Conservation (phyloP, 1,140 invertebrate species). For the Solenopsis fugax region DNA sequence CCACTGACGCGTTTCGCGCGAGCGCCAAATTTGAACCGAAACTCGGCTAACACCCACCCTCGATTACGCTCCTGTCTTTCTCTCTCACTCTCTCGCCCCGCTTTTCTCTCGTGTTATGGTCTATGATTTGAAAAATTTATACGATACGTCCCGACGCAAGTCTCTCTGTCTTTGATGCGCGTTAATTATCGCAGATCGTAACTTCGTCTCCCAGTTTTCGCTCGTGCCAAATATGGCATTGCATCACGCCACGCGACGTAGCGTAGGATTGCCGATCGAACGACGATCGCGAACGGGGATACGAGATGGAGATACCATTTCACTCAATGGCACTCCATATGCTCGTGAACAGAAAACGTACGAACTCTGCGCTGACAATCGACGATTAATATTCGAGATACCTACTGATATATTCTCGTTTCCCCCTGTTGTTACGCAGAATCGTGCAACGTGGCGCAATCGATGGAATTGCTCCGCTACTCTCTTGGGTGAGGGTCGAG, state of each 20-base stretch:
- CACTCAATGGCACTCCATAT: not conserved
- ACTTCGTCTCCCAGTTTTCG: not conserved
- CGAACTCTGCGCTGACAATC: not conserved
- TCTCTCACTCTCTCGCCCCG: not conserved
- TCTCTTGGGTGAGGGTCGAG: not conserved
- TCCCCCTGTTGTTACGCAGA: not conserved
- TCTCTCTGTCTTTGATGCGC: too few species aligned
- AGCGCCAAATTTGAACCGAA: constrained; percentile 3
- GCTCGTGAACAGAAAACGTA: not conserved
- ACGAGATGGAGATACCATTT: not conserved
- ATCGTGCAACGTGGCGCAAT: not conserved
- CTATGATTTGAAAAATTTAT: not conserved
- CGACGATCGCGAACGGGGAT: not conserved
- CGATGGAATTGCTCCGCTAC: not conserved
- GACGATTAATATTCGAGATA: not conserved
- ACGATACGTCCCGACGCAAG: too few species aligned
- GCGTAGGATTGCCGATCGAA: not conserved
- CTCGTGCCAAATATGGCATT: constrained; percentile 22
- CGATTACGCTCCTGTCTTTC: not conserved
- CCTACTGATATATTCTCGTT: not conserved
- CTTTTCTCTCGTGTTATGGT: not conserved
- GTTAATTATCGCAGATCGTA: not conserved
- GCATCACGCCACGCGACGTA: not conserved
- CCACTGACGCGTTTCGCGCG: not conserved
- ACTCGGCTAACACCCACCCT: too few species aligned